Percentiles rank a stretch among this genome's conserved stretches.
phyloP scores from a whole-genome alignment of 2,113 vertebrate species.

The Dolichotis patagonum region DNA sequence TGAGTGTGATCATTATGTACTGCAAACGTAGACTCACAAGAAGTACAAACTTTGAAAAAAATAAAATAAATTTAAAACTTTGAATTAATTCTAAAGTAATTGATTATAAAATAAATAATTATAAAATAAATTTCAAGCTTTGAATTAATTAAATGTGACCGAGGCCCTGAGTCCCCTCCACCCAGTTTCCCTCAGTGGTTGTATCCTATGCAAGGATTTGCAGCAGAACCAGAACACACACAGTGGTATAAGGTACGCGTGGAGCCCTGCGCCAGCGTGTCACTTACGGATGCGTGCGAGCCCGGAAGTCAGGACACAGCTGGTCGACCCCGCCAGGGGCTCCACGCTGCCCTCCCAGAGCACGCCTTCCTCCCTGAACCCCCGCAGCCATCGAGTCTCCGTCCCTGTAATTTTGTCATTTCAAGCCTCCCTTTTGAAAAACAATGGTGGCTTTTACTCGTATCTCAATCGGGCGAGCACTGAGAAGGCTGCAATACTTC shows the following conservation, averaged over 20 bases:
- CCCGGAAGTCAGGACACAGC: neutral
- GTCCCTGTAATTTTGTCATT: constrained; percentile 2
- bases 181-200: neutral
- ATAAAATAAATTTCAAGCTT: neutral
- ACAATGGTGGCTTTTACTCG: neutral
- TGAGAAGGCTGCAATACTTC: neutral
- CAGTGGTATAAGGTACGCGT: neutral
- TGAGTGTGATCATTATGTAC: neutral
- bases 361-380: neutral
- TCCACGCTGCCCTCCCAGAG: neutral
- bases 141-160: neutral
- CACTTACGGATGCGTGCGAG: neutral
- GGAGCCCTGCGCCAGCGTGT: neutral
- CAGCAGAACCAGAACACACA: neutral
- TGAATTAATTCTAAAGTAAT: neutral
- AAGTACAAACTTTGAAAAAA: neutral
- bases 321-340: neutral
- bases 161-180: neutral
- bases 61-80: neutral
- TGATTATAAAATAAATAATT: too few relatives aligned
- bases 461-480: neutral
- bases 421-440: neutral
- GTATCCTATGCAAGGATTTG: neutral
- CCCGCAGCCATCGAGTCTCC: neutral
- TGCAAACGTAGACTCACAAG: neutral